Evolutionary conservation across 2,888 invertebrate species (phyloP).

Genomic region (Exephanes ischioxanthus): DNA sequence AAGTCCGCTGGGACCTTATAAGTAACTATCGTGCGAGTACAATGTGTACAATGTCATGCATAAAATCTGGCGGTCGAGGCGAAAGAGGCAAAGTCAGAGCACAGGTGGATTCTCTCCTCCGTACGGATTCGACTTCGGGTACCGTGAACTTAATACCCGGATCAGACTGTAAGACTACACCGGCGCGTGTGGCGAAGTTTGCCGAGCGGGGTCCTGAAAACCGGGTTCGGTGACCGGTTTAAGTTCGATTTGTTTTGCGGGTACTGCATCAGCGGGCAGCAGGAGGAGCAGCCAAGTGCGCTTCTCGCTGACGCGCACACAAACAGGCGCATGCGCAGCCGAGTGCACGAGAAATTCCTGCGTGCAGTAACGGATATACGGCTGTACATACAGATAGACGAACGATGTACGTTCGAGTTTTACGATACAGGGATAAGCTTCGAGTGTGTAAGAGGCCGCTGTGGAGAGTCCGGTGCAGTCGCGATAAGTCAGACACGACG

Average conservation of each 20-base stretch:
- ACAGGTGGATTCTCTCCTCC: conserved; percentile 65
- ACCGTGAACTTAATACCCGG: conserved; percentile 59
- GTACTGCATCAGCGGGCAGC: conserved; percentile 44
- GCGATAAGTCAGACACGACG: conserved; percentile 47
- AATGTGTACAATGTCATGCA: background rate
- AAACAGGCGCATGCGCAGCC: background rate
- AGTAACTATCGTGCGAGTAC: background rate
- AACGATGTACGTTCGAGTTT: conserved; percentile 3
- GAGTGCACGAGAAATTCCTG: conserved; percentile 58
- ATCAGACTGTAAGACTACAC: conserved; percentile 64
- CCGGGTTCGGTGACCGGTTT: conserved; percentile 73
- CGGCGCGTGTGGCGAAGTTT: conserved; percentile 54
- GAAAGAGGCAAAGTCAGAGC: conserved; percentile 21
- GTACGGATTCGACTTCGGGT: conserved; percentile 60
- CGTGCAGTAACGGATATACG: conserved; percentile 59
- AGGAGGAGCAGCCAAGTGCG: conserved; percentile 13
- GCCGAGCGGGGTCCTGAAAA: conserved; percentile 64
- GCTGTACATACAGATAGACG: conserved; percentile 12
- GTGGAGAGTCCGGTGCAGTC: conserved; percentile 22
- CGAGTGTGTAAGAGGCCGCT: conserved; percentile 8
- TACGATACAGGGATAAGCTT: conserved; percentile 18
- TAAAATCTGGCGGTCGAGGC: conserved; percentile 27
- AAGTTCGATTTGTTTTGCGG: conserved; percentile 69
- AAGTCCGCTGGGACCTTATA: background rate
- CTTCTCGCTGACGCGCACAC: background rate